These are phyloP conservation scores for Parauchenoglanis punctatus DNA, from an alignment of 2,797 vertebrate genomes.

Conservation along the genomic window DNA sequence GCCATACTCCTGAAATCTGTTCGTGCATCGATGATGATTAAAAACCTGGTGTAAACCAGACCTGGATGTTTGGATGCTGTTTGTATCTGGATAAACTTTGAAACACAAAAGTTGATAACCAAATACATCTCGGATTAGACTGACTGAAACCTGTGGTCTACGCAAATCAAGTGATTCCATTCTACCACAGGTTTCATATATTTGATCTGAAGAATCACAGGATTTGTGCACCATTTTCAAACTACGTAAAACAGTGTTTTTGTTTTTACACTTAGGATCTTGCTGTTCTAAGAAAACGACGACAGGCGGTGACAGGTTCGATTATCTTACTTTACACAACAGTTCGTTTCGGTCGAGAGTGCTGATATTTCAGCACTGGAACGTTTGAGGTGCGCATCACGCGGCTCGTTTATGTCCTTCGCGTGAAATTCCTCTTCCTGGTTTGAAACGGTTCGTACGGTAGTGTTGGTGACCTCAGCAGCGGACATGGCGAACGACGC, in stretches of 20 bases:
- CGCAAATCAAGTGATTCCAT: not conserved
- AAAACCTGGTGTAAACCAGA: not conserved
- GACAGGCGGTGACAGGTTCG: not conserved
- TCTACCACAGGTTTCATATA: not conserved
- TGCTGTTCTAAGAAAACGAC: not conserved
- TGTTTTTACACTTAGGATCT: not conserved
- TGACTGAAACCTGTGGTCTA: not conserved
- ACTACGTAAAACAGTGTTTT: not conserved
- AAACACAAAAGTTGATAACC: not conserved
- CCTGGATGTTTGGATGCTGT: not conserved
- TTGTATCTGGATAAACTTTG: not conserved
- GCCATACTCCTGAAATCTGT: not conserved
- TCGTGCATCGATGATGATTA: not conserved
- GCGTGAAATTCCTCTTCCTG: too few relatives aligned
- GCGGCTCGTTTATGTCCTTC: too few relatives aligned
- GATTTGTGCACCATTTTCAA: not conserved
- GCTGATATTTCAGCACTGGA: too few relatives aligned
- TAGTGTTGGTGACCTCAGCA: too few relatives aligned
- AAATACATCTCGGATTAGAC: not conserved
- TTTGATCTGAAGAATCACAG: not conserved
- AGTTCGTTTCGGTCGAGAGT: too few relatives aligned
- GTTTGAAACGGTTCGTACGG: too few relatives aligned
- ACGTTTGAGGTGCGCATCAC: too few relatives aligned
- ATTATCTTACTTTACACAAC: not conserved
- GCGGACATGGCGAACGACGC: too few relatives aligned